Evolutionary conservation across 2,888 invertebrate species (phyloP).

Genomic region (Eupithecia centaureata): DNA sequence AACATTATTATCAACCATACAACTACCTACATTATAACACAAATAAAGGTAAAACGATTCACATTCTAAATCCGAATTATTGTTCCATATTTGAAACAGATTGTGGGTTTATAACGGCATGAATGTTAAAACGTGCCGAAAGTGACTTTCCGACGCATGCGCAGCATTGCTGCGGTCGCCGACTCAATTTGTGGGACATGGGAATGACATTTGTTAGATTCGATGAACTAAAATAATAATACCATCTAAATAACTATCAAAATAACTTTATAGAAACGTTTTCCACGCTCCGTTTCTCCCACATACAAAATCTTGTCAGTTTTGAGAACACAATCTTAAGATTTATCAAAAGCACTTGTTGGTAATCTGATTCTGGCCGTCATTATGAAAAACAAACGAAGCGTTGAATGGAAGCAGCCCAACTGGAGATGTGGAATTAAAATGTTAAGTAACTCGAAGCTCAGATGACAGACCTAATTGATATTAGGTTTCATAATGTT

Average conservation of each 20-base stretch:
- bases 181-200: constrained; percentile 16
- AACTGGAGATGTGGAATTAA: constrained; percentile 57
- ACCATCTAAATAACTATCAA: too few species aligned
- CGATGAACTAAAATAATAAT: constrained; percentile 6
- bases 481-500: constrained; percentile 69
- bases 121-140: constrained; percentile 49
- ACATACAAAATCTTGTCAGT: constrained; percentile 7
- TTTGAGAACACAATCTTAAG: constrained; percentile 24
- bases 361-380: constrained; percentile 38
- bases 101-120: constrained; percentile 37
- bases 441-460: constrained; percentile 64
- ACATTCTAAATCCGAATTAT: constrained; percentile 25
- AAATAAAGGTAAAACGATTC: not conserved
- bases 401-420: constrained; percentile 55
- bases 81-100: constrained; percentile 35
- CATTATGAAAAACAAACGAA: constrained; percentile 49
- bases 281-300: constrained; percentile 10
- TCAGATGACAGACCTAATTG: constrained; percentile 75
- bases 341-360: constrained; percentile 35
- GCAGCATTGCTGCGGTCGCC: constrained; percentile 46
- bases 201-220: constrained; percentile 6
- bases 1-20: not conserved
- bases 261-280: constrained; percentile 4
- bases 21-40: too few species aligned
- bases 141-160: constrained; percentile 44